Evolutionary conservation across 2,797 vertebrate species (phyloP).

Genomic region (Sebastes nivosus): DNA sequence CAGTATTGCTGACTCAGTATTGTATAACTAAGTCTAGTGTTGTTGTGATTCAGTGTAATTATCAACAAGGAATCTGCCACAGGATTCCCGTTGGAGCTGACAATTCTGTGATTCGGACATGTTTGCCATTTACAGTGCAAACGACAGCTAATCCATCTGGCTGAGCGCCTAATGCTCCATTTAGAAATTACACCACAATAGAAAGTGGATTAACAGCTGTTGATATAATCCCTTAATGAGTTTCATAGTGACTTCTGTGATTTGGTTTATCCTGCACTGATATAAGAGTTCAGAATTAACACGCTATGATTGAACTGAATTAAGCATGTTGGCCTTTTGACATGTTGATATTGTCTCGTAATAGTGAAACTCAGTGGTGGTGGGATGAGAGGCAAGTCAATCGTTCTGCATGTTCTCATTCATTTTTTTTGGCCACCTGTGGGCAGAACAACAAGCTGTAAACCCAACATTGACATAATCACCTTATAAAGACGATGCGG

Average conservation of each 20-base stretch:
- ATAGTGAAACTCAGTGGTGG: not conserved
- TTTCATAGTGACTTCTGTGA: constrained; percentile 35
- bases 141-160: constrained; percentile 47
- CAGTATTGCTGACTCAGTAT: too few species aligned
- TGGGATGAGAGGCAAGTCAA: too few species aligned
- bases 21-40: not conserved
- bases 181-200: constrained; percentile 63
- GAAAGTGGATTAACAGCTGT: constrained; percentile 66
- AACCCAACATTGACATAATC: not conserved
- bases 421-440: not conserved
- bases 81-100: not conserved
- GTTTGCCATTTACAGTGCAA: constrained; percentile 37
- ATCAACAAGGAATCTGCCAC: not conserved
- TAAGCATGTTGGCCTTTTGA: not conserved
- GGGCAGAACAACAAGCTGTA: not conserved
- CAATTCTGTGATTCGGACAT: constrained; percentile 28
- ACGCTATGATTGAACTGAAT: not conserved
- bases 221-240: constrained; percentile 63
- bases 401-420: not conserved
- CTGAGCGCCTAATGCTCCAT: constrained; percentile 57
- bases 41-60: constrained; percentile 7
- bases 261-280: constrained; percentile 25
- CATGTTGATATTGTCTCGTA: not conserved
- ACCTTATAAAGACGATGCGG: not conserved
- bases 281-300: constrained; percentile 3